Percentiles rank a stretch among this genome's conserved stretches.
phyloP scores from a whole-genome alignment of 2,797 vertebrate genomes.

The Brachymystax lenok region DNA sequence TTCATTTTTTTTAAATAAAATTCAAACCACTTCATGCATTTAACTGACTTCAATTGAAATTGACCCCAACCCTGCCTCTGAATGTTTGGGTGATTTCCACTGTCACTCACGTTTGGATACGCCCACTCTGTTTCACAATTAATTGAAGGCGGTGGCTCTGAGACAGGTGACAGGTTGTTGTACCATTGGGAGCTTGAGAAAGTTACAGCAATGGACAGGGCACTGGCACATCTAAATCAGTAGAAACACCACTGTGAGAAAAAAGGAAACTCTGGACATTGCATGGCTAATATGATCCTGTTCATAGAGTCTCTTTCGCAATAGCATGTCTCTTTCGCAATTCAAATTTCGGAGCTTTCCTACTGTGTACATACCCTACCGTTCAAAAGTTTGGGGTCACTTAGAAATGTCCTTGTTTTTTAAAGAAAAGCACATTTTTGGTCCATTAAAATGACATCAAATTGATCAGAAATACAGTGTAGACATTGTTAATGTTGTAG shows the following conservation, averaged over 20 bases:
- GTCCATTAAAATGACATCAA: too few relatives aligned
- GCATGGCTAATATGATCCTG: too few relatives aligned
- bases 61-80: too few relatives aligned
- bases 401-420: too few relatives aligned
- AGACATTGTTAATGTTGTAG: too few relatives aligned
- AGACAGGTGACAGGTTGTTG: neutral
- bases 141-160: neutral
- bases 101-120: neutral
- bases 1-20: neutral
- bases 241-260: neutral
- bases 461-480: too few relatives aligned
- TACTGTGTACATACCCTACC: too few relatives aligned
- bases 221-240: neutral
- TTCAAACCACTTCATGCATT: neutral
- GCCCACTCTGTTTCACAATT: neutral
- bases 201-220: neutral
- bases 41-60: neutral
- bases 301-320: too few relatives aligned
- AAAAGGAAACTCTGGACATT: neutral
- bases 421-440: too few relatives aligned
- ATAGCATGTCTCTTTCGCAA: too few relatives aligned
- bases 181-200: neutral
- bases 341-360: too few relatives aligned
- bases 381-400: too few relatives aligned
- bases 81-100: neutral